Evolutionary conservation across 2,113 vertebrate species (phyloP), one percentile per base, ranked within the genome.

Genomic region (Melanerpes aurifrons): DNA sequence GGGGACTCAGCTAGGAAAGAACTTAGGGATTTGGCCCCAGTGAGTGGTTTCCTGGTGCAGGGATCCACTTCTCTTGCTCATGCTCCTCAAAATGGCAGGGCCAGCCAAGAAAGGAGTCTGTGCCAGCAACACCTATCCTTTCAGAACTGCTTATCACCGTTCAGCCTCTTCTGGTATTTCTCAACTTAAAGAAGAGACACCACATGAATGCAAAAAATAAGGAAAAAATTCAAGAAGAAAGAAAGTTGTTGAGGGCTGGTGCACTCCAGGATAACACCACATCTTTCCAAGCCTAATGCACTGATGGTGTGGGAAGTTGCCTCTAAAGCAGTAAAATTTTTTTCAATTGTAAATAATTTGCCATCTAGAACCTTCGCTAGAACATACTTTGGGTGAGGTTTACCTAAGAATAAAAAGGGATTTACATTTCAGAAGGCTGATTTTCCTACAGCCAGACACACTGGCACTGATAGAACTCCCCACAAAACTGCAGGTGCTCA

Each of bases 81-180:
- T 32, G 37, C 22, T 77, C 56, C 69, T 84, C 74, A 75, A 24
- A 70, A 63, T 50, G 79, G 76, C 18, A 32, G 76, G 43, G 75
- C 31, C 43, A 82, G 85, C 45, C 72, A 93, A 93, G 82, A 84
- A 86, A 70, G 47, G 25, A 69, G 22, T 32, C 62, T 82, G 58
- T 79, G 71, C 78, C 86, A 96, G 61, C 47, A 81, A 57, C n/a
- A 40, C 58, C 28, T 91, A 15, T 48, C 47, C 91, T 95, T 89
- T 91, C 48, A 78, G 71, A 95, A 59, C n/a, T 45, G 47, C 24
- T 69, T 72, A 53, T 68, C 50, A 24, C 59, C 85, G 35, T 47
- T 71, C 71, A 68, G 24, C 22, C 17, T 93, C 72, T 89, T 74
- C 89, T 94, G 64, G 20, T 64, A 68, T 80, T 93, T 83, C 90